These are phyloP conservation scores for Limulus polyphemus DNA, from an alignment of 2,888 invertebrate genomes.

Conservation along the genomic window DNA sequence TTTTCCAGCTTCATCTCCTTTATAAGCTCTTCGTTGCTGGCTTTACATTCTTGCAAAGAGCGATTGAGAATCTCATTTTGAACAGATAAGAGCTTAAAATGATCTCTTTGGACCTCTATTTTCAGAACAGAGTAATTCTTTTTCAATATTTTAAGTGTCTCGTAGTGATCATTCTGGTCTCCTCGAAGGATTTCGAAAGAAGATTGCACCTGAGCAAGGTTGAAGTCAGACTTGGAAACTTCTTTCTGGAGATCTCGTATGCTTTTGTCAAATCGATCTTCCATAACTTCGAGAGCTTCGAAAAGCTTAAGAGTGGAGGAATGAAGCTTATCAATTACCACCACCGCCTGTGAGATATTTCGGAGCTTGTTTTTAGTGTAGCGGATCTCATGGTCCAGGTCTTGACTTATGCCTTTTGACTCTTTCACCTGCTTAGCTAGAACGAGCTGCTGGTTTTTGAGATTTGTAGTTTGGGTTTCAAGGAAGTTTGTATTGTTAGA, in stretches of 20 bases:
- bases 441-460: too few species aligned
- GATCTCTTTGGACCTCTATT: slow-evolving; percentile 13
- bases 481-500: too few species aligned
- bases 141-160: slow-evolving; percentile 7
- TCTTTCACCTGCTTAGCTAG: too few species aligned
- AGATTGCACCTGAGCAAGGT: slow-evolving; percentile 57
- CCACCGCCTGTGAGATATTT: slow-evolving; percentile 1
- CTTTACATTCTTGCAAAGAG: slow-evolving; percentile 4
- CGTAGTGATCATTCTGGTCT: slow-evolving; percentile 49
- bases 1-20: slow-evolving; percentile 7
- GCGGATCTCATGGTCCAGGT: too few species aligned
- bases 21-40: slow-evolving; percentile 1
- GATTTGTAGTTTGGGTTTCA: too few species aligned
- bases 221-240: slow-evolving; percentile 63
- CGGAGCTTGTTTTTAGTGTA: too few species aligned
- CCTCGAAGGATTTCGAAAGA: slow-evolving; percentile 63
- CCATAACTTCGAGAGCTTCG: slow-evolving; percentile 63
- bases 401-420: too few species aligned
- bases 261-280: slow-evolving; percentile 60
- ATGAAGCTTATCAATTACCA: slow-evolving; percentile 46
- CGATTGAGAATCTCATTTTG: slow-evolving; percentile 12
- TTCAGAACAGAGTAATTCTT: slow-evolving; percentile 6
- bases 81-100: slow-evolving; percentile 10
- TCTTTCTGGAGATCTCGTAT: slow-evolving; percentile 35
- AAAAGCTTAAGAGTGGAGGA: slow-evolving; percentile 62